Evolutionary conservation across 2,888 invertebrate species (phyloP).

Genomic region (Odontothrips loti): DNA sequence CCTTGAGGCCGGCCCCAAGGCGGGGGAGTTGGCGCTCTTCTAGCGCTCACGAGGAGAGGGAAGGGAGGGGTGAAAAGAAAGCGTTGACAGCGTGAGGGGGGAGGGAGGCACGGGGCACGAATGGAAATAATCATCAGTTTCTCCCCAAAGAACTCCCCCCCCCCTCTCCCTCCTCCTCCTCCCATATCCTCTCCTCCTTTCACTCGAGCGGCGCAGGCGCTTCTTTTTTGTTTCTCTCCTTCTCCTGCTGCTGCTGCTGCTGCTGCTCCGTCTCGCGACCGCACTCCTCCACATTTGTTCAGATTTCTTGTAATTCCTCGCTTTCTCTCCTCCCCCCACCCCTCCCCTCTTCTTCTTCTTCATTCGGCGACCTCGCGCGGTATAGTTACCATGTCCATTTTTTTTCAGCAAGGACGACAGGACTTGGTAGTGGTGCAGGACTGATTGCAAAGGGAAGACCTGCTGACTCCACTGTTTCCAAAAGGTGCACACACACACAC

Average conservation of each 20-base stretch:
- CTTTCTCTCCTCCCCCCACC: background rate
- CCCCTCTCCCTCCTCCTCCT: background rate
- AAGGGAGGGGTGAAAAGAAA: background rate
- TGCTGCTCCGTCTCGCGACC: background rate
- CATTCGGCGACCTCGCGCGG: too few species aligned
- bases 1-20: background rate
- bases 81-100: background rate
- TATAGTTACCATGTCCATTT: too few species aligned
- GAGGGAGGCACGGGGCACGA: background rate
- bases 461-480: too few species aligned
- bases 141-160: background rate
- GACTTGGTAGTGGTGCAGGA: too few species aligned
- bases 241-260: background rate
- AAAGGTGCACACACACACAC: too few species aligned
- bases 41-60: background rate
- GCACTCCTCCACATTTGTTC: background rate
- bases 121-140: constrained; percentile 22
- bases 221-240: background rate
- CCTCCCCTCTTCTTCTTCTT: background rate
- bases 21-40: constrained; percentile 6
- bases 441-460: too few species aligned
- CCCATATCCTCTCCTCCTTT: background rate
- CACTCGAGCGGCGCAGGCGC: background rate
- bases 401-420: too few species aligned
- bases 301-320: background rate